Conservation (phyloP, 2,888 invertebrate genomes). For the Lysandra coridon region DNA sequence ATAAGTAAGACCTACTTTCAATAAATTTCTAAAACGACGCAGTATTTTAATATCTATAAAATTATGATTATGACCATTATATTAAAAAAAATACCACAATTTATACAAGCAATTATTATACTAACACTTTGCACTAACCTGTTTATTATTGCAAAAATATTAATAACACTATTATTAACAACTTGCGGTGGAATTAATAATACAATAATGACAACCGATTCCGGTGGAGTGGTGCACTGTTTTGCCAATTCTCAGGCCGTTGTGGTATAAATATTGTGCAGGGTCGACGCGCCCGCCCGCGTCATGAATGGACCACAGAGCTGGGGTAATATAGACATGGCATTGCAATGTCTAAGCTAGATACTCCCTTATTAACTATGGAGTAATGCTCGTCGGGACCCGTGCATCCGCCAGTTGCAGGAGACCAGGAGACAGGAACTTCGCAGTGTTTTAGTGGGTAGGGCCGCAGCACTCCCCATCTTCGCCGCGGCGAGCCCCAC, state of each 20-base stretch:
- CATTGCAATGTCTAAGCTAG: too few relatives aligned
- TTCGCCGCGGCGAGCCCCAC: too few relatives aligned
- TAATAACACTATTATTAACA: not conserved
- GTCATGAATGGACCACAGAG: conserved; percentile 6
- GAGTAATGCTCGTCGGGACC: too few relatives aligned
- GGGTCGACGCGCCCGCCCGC: not conserved
- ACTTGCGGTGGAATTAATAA: not conserved
- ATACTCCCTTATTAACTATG: too few relatives aligned
- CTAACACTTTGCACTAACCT: not conserved
- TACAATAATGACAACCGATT: not conserved
- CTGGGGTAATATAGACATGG: not conserved
- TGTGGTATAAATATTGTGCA: not conserved
- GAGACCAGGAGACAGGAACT: too few relatives aligned
- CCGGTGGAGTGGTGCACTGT: not conserved
- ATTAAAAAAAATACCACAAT: not conserved
- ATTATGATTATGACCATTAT: too few relatives aligned
- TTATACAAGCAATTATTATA: not conserved
- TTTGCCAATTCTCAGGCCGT: not conserved
- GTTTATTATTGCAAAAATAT: not conserved
- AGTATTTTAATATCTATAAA: not conserved
- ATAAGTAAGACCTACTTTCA: not conserved
- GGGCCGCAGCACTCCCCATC: too few relatives aligned
- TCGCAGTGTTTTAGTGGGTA: too few relatives aligned
- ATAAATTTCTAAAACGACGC: not conserved
- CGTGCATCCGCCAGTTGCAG: too few relatives aligned